phyloP scores from a whole-genome alignment of 2,888 invertebrate genomes.

The Xanthorhoe designata region DNA sequence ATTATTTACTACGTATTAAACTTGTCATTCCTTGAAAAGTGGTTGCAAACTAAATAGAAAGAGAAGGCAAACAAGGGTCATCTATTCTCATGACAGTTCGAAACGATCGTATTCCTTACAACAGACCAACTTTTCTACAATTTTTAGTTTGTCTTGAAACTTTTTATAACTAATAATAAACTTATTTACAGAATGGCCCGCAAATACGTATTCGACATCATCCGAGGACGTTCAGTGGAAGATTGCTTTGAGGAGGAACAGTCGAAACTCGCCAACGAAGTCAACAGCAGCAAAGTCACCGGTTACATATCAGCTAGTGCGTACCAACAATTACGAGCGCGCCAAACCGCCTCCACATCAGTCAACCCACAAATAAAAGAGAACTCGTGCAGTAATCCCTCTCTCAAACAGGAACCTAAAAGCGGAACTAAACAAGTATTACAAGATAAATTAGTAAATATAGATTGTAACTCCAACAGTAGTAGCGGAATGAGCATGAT shows the following conservation, averaged over 20 bases:
- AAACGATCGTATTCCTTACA: too few species aligned
- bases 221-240: conserved; percentile 87
- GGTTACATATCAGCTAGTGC: conserved; percentile 82
- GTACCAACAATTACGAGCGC: conserved; percentile 68
- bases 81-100: too few species aligned
- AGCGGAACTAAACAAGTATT: conserved; percentile 74
- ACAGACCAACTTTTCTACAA: too few species aligned
- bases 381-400: conserved; percentile 62
- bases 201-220: conserved; percentile 87
- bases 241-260: conserved; percentile 86
- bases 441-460: conserved; percentile 80
- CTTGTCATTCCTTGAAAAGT: too few species aligned
- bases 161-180: not conserved
- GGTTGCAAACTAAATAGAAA: too few species aligned
- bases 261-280: conserved; percentile 64
- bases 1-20: too few species aligned
- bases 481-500: conserved; percentile 67
- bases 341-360: conserved; percentile 56
- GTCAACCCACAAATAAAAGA: conserved; percentile 74
- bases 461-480: conserved; percentile 72
- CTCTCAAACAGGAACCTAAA: conserved; percentile 65
- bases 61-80: too few species aligned
- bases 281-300: conserved; percentile 63
- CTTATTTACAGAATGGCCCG: conserved; percentile 84
- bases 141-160: not conserved